phyloP scores from a whole-genome alignment of 1,140 invertebrate species.

The Penaeus vannamei region DNA sequence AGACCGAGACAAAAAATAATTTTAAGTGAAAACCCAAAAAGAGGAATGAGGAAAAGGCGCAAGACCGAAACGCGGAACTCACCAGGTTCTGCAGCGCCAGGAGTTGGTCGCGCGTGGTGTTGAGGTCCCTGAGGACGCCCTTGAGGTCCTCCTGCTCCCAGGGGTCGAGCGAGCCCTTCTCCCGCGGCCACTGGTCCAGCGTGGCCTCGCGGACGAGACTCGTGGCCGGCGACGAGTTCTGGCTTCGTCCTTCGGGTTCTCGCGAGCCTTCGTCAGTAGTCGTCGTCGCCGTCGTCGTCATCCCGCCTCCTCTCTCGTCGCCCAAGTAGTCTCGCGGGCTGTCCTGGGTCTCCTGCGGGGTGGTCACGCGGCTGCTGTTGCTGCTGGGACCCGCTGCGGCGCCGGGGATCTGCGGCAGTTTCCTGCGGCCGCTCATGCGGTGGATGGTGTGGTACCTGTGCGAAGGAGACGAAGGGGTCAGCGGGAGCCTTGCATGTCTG shows the following conservation, averaged over 20 bases:
- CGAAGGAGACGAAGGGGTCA: neutral
- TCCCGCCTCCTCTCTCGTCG: neutral
- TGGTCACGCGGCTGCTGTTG: constrained; percentile 44
- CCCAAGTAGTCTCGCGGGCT: constrained; percentile 37
- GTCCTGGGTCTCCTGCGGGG: constrained; percentile 39
- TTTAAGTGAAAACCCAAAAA: too few species aligned
- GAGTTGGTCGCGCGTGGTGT: constrained; percentile 70
- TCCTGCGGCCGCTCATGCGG: constrained; percentile 68
- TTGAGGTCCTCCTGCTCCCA: constrained; percentile 64
- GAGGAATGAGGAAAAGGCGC: neutral
- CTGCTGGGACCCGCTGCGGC: constrained; percentile 18
- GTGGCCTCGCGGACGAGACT: constrained; percentile 64
- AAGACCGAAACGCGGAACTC: constrained; percentile 49
- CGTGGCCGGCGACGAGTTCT: constrained; percentile 68
- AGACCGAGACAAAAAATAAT: too few species aligned
- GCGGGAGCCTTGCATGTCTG: too few species aligned
- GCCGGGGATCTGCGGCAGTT: constrained; percentile 66
- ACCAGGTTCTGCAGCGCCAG: constrained; percentile 72
- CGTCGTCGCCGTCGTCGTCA: constrained; percentile 8
- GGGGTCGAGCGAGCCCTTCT: constrained; percentile 33
- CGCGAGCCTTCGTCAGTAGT: constrained; percentile 47
- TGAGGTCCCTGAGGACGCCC: constrained; percentile 68
- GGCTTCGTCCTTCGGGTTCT: constrained; percentile 68
- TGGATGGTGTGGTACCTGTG: constrained; percentile 69
- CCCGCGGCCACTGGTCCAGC: constrained; percentile 65